Evolutionary conservation across 2,888 invertebrate genomes (phyloP).

Genomic region (Rhaphigaster nebulosa): DNA sequence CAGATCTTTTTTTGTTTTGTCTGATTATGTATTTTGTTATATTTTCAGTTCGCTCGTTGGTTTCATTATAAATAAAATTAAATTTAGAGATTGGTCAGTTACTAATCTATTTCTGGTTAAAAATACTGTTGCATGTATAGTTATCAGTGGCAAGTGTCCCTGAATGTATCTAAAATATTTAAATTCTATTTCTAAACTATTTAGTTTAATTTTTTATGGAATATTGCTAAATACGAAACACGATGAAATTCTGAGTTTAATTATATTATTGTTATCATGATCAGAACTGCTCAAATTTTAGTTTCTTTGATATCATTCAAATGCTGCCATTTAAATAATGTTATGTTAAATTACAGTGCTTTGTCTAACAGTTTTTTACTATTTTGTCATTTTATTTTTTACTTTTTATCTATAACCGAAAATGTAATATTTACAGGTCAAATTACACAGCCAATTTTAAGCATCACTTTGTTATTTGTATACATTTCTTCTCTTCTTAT

Average conservation of each 20-base stretch:
- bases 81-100: neutral
- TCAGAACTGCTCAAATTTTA: neutral
- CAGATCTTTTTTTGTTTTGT: neutral
- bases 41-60: neutral
- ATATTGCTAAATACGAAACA: neutral
- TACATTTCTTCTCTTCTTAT: neutral
- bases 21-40: neutral
- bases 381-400: neutral
- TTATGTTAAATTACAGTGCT: neutral
- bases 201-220: too few species aligned
- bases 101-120: neutral
- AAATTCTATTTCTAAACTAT: neutral
- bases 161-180: neutral
- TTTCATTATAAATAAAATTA: neutral
- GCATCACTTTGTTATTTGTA: neutral
- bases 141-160: neutral
- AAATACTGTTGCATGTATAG: neutral
- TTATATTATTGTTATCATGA: neutral
- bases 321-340: neutral
- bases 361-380: neutral
- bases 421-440: neutral
- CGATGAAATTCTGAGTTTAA: neutral
- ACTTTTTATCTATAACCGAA: neutral
- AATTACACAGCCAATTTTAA: neutral
- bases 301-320: neutral